Evolutionary conservation across 2,797 vertebrate genomes (phyloP), one percentile per base, ranked within the genome.

Genomic region (Acropternis orthonyx): DNA sequence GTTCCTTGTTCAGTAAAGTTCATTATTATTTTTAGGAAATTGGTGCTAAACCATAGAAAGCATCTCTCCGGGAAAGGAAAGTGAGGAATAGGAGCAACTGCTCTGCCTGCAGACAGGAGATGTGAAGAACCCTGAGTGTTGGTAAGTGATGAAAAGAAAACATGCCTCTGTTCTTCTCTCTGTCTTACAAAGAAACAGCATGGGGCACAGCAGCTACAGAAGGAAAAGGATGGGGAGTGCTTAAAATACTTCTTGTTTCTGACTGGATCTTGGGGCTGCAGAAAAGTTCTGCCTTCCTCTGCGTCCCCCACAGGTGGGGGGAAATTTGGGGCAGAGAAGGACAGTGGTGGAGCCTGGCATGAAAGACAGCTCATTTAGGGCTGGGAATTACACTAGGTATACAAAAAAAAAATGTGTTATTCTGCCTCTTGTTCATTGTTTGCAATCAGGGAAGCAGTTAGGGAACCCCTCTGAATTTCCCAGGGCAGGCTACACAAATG

Each of bases 131-230:
- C 27, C 55, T 18, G 37, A 72, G 68, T 0, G 0, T 14, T 21
- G 27, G n/a, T n/a, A 39, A 91, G 51, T n/a, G 20, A 67, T 90
- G 67, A 56, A 87, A 85, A 61, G 58, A 61, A 91, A 91, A 61
- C 54, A 27, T 61, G 19, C 21, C 49, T 92, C 73, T 75, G 61
- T 88, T 61, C 65, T 85, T 32, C 73, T 61, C 67, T 62, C 39
- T 56, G 7, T 46, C 19, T 58, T 37, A 88, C 63, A 91, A 95
- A 83, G 72, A 54, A 91, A 63, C 79, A 89, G 76, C 76, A 75
- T 71, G 74, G 62, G 88, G 68, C 62, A 66, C 36, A 36, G 94
- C 91, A 86, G 88, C 91, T 93, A 91, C 86, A 68, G 85, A 80
- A 82, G 83, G 79, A 63, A 59, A 61, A 72, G 48, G 73, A 83